These are phyloP conservation scores for Agrochola macilenta DNA, from an alignment of 2,888 invertebrate species.

Conservation along the genomic window DNA sequence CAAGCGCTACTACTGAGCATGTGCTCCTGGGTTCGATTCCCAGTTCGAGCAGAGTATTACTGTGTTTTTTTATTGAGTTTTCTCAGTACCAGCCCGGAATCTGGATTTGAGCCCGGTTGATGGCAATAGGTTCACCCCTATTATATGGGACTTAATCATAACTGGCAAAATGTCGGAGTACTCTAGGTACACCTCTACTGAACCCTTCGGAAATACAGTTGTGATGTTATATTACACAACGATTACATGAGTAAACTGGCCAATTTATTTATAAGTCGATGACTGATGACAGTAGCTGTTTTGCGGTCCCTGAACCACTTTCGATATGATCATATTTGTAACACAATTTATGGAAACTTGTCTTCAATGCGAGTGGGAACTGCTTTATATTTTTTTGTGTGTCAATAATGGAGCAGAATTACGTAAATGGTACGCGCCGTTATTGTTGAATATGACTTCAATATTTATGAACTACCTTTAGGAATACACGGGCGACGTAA, in stretches of 20 bases:
- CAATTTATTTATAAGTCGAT: conserved; percentile 32
- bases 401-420: conserved; percentile 62
- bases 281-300: conserved; percentile 41
- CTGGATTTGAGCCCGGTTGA: neutral
- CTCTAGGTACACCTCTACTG: neutral
- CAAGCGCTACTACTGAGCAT: neutral
- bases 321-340: conserved; percentile 56
- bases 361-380: conserved; percentile 62
- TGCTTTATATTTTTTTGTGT: conserved; percentile 63
- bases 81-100: neutral
- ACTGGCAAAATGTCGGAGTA: neutral
- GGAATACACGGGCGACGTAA: neutral
- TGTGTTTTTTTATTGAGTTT: neutral
- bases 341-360: conserved; percentile 66
- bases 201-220: neutral
- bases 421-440: conserved; percentile 57
- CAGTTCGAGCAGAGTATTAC: neutral
- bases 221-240: neutral
- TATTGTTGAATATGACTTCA: conserved; percentile 49
- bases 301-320: conserved; percentile 60
- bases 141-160: neutral
- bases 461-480: conserved; percentile 53
- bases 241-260: conserved; percentile 8
- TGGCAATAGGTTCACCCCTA: neutral
- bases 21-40: neutral